Base-by-base conservation (phyloP, 2,888 invertebrate genomes). In the Alentia gelatinosa region DNA sequence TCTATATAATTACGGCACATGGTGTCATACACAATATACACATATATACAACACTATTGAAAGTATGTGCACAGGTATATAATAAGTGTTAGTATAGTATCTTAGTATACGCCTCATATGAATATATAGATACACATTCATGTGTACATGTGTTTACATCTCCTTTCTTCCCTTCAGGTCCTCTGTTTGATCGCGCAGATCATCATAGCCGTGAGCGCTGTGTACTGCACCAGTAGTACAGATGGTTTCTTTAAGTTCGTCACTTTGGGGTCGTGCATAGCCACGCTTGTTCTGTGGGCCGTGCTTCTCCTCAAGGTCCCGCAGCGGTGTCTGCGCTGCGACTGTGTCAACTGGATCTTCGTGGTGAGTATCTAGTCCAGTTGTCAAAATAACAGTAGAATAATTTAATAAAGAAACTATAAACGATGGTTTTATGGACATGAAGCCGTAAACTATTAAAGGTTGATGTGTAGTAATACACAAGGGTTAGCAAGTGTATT, bases 261-360 rank as follows among this genome's bases (percentile, higher is more conserved):
- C 26, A 84, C 92, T 1, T 63, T 91, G 91, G 74, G 68, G 35
- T 91, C 91, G 23, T 83, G 91, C 30, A 35, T 90, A 9, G 90
- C 91, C 9, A 90, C 90, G 9, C 50, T 91, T 30, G 56, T 91
- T 33, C 90, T 92, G 35, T 92, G 89, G 75, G 84, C 39, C 47
- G 23, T 92, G n/a, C 89, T 90, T 12, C 91, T 92, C 30, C 74
- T 92, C 26, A 91, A 92, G 79, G n/a, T 92, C 30, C 91, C 90
- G 4, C 68, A 89, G 40, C 33, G 92, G 19, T 56, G 91, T 40
- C 89, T 92, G 40, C 89, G 40, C 33, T 92, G 92, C 83, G 42
- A 86, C 50, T 92, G 92, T 47, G 75, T 91, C 84, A 90, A 91
- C 90, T 92, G 92, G 92, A 91, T 91, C 9, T 91, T 92, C 39